phyloP scores from a whole-genome alignment of 2,797 vertebrate species.

The Rhynchotus rufescens region DNA sequence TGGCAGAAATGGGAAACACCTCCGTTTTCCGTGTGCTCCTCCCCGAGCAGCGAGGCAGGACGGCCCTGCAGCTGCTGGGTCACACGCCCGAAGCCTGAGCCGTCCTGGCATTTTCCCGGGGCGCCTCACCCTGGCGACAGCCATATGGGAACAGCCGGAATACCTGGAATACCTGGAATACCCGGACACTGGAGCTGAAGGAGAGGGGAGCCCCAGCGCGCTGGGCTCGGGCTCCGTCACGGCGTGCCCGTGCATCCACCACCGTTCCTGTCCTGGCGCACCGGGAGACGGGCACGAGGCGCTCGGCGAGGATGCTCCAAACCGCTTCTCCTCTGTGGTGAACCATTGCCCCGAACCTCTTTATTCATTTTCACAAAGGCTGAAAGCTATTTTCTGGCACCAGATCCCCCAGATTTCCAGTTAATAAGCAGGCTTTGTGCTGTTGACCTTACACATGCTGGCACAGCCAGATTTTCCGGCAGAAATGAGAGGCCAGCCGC shows the following conservation, averaged over 20 bases:
- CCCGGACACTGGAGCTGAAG: neutral
- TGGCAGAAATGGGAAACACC: neutral
- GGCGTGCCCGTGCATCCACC: too few relatives aligned
- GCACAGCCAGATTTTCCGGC: slow-evolving; percentile 48
- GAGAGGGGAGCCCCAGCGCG: neutral
- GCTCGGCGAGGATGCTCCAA: neutral
- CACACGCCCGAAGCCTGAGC: neutral
- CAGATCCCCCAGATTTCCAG: slow-evolving; percentile 55
- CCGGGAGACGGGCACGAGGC: neutral
- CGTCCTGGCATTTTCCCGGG: neutral
- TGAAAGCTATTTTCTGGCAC: slow-evolving; percentile 57
- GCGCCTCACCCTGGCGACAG: neutral
- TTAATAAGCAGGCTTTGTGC: slow-evolving; percentile 68
- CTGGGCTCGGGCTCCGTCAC: too few relatives aligned
- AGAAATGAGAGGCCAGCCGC: slow-evolving; percentile 40
- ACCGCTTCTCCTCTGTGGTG: neutral
- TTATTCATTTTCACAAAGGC: slow-evolving; percentile 48
- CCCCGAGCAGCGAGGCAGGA: too few relatives aligned
- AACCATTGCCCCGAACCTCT: slow-evolving; percentile 51
- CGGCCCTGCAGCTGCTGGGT: too few relatives aligned
- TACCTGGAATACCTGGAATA: too few relatives aligned
- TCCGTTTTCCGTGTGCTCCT: neutral
- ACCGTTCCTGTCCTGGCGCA: neutral
- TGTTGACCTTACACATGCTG: slow-evolving; percentile 51
- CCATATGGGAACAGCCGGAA: neutral